A percentile compares a stretch with the other conserved stretches of the same genome.
Evolutionary conservation across 1,140 invertebrate species (phyloP).

Genomic region (Drosophila mayri): DNA sequence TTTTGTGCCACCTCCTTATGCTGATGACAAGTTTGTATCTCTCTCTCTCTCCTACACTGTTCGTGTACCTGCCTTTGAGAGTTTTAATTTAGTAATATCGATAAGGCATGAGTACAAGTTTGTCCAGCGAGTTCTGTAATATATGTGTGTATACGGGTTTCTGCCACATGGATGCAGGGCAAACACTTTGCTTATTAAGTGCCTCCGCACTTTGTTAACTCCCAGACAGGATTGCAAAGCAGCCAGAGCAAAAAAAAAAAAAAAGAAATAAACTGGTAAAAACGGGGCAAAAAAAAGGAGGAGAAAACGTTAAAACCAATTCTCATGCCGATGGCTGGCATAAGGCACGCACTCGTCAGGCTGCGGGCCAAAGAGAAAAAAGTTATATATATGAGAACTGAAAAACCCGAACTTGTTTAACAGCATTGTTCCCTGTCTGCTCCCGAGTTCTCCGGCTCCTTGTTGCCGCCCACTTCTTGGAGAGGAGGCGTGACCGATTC

Average conservation of each 20-base stretch:
- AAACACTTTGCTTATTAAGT: conserved; percentile 69
- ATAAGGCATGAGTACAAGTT: conserved; percentile 21
- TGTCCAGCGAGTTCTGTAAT: not conserved
- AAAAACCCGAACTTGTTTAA: conserved; percentile 70
- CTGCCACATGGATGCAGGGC: conserved; percentile 15
- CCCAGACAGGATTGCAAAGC: conserved; percentile 37
- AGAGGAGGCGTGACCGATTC: conserved; percentile 22
- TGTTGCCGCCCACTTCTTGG: conserved; percentile 23
- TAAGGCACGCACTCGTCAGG: conserved; percentile 58
- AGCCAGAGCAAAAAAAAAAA: not conserved
- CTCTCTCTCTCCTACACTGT: conserved; percentile 13
- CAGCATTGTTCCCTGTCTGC: conserved; percentile 61
- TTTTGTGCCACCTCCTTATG: conserved; percentile 41
- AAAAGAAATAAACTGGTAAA: conserved; percentile 21
- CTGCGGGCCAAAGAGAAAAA: conserved; percentile 19
- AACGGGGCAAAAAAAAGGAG: conserved; percentile 8
- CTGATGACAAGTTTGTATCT: conserved; percentile 46
- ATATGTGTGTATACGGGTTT: conserved; percentile 9
- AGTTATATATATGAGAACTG: conserved; percentile 22
- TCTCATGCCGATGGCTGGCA: conserved; percentile 55
- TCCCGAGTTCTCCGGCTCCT: conserved; percentile 1
- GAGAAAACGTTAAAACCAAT: conserved; percentile 40
- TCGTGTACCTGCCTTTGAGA: conserved; percentile 12
- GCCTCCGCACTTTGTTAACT: conserved; percentile 52
- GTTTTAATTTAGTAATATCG: conserved; percentile 49